These are phyloP conservation scores for Luperina testacea DNA, from an alignment of 2,888 invertebrate species.

Conservation along the genomic window DNA sequence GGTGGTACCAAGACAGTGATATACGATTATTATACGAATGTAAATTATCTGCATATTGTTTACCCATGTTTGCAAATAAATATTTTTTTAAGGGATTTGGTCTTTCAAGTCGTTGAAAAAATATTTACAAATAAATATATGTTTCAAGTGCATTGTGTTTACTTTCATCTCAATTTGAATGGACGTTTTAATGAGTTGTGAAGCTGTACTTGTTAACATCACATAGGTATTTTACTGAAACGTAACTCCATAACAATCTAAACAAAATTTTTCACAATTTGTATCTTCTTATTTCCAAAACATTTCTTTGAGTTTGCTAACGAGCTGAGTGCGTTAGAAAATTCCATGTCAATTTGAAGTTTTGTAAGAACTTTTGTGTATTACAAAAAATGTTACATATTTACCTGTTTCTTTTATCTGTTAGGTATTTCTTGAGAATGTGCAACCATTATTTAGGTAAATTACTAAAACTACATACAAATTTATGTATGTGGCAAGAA, in stretches of 20 bases:
- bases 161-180: not conserved
- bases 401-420: not conserved
- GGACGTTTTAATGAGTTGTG: slow-evolving; percentile 34
- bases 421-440: not conserved
- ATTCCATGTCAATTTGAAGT: slow-evolving; percentile 33
- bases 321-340: slow-evolving; percentile 32
- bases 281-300: slow-evolving; percentile 38
- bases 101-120: not conserved
- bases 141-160: not conserved
- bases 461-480: not conserved
- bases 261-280: slow-evolving; percentile 33
- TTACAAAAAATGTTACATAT: not conserved
- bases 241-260: slow-evolving; percentile 45
- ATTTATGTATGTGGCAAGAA: not conserved
- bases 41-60: no score
- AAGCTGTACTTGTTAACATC: not conserved
- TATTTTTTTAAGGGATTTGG: not conserved
- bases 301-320: slow-evolving; percentile 46
- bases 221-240: slow-evolving; percentile 8
- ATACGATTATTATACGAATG: no score
- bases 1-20: no score
- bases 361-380: slow-evolving; percentile 24
- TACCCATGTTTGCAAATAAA: not conserved
- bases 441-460: not conserved
- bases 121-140: not conserved